phyloP scores from a whole-genome alignment of 2,113 vertebrate genomes.

The Podiceps cristatus region DNA sequence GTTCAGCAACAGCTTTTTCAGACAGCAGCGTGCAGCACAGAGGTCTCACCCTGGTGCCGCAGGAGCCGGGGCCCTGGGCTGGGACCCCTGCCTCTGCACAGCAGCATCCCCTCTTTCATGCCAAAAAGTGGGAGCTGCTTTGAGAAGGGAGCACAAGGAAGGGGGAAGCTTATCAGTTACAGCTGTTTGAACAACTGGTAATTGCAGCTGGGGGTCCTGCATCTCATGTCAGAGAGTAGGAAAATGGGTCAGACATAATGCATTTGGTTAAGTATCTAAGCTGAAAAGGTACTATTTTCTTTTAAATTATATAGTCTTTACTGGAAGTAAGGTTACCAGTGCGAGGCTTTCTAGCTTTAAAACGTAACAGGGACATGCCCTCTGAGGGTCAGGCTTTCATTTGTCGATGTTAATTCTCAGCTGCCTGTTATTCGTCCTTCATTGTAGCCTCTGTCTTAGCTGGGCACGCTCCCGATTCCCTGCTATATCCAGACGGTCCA shows the following conservation, averaged over 20 bases:
- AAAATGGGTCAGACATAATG: constrained; percentile 73
- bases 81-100: background rate
- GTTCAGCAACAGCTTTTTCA: background rate
- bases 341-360: constrained; percentile 72
- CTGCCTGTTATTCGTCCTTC: constrained; percentile 75
- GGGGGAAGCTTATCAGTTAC: background rate
- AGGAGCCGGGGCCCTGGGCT: rapidly evolving
- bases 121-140: background rate
- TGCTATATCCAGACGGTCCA: constrained; percentile 73
- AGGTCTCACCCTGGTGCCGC: background rate
- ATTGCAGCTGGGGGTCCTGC: constrained; percentile 53
- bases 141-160: background rate
- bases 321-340: constrained; percentile 69
- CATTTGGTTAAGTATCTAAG: constrained; percentile 74
- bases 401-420: constrained; percentile 78
- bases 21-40: rapidly evolving
- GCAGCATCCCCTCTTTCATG: background rate
- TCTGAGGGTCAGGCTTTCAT: constrained; percentile 80
- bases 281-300: constrained; percentile 78
- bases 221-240: constrained; percentile 42
- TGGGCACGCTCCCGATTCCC: constrained; percentile 77
- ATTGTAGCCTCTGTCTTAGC: constrained; percentile 73
- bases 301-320: constrained; percentile 70
- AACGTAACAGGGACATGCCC: constrained; percentile 75
- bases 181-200: constrained; percentile 44